phyloP scores from a whole-genome alignment of 2,888 invertebrate genomes.

The Lagria hirta region DNA sequence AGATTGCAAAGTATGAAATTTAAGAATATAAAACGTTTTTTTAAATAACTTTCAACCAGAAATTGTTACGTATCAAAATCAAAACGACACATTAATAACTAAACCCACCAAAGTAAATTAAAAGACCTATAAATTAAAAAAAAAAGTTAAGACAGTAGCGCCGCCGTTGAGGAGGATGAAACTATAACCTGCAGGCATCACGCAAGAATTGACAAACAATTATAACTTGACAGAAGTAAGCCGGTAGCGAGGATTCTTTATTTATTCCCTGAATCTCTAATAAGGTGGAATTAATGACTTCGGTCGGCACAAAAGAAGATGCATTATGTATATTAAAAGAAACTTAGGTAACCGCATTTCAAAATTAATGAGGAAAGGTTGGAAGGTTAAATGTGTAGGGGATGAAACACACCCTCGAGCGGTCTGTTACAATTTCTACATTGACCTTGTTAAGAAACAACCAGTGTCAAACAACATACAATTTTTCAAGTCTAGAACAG shows the following conservation, averaged over 20 bases:
- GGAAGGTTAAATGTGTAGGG: slow-evolving; percentile 37
- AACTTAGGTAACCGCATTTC: slow-evolving; percentile 31
- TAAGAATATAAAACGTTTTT: too few relatives aligned
- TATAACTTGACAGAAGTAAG: slow-evolving; percentile 42
- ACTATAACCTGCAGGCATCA: slow-evolving; percentile 25
- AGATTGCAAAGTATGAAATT: too few relatives aligned
- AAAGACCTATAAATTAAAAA: slow-evolving; percentile 2
- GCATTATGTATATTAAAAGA: slow-evolving; percentile 31
- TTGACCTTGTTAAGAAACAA: slow-evolving; percentile 26
- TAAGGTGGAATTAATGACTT: slow-evolving; percentile 38
- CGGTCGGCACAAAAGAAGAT: slow-evolving; percentile 26
- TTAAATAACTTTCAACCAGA: too few relatives aligned
- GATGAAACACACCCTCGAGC: slow-evolving; percentile 32
- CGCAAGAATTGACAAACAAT: slow-evolving; percentile 44
- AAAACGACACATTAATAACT: too few relatives aligned
- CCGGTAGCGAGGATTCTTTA: slow-evolving; percentile 40
- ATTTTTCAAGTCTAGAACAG: too few relatives aligned
- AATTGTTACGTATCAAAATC: too few relatives aligned
- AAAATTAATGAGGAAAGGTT: slow-evolving; percentile 38
- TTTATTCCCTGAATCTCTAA: slow-evolving; percentile 39
- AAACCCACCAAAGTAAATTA: background rate
- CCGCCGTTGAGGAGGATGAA: slow-evolving; percentile 16
- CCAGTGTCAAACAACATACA: too few relatives aligned
- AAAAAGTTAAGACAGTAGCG: slow-evolving; percentile 18
- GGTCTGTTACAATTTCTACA: slow-evolving; percentile 30